These are phyloP conservation scores for Procavia capensis DNA, from an alignment of 2,113 vertebrate genomes.

Conservation along the genomic window DNA sequence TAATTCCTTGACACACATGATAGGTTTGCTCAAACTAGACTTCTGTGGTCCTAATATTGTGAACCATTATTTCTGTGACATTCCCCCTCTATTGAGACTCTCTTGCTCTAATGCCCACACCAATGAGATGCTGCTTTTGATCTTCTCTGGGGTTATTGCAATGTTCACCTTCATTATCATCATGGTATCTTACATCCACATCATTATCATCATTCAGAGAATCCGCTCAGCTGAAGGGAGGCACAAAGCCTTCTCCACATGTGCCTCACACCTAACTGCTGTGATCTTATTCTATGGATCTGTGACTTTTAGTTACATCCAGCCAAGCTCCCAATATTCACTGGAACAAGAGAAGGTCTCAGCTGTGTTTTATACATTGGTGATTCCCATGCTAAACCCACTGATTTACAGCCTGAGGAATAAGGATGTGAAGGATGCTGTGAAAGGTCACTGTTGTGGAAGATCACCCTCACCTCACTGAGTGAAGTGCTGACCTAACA, in stretches of 20 bases:
- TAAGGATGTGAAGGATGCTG: slow-evolving; percentile 71
- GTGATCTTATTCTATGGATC: slow-evolving; percentile 78
- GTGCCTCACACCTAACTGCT: slow-evolving; percentile 70
- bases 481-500: background rate
- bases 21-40: slow-evolving; percentile 66
- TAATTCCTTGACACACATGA: slow-evolving; percentile 67
- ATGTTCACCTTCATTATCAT: slow-evolving; percentile 65
- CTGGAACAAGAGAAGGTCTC: slow-evolving; percentile 79
- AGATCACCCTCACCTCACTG: fast-evolving
- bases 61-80: slow-evolving; percentile 79
- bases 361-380: slow-evolving; percentile 73
- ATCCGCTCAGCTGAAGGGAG: too few relatives aligned
- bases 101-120: slow-evolving; percentile 60
- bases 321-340: slow-evolving; percentile 72
- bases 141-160: slow-evolving; percentile 69
- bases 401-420: too few relatives aligned
- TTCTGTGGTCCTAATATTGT: slow-evolving; percentile 71
- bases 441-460: background rate
- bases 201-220: too few relatives aligned
- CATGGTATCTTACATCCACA: too few relatives aligned
- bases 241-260: too few relatives aligned
- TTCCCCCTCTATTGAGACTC: too few relatives aligned
- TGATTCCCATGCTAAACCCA: slow-evolving; percentile 23
- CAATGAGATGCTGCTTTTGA: slow-evolving; percentile 71
- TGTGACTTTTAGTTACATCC: slow-evolving; percentile 76